These are phyloP conservation scores for Ametastegia equiseti DNA, from an alignment of 2,888 invertebrate species.

Conservation along the genomic window DNA sequence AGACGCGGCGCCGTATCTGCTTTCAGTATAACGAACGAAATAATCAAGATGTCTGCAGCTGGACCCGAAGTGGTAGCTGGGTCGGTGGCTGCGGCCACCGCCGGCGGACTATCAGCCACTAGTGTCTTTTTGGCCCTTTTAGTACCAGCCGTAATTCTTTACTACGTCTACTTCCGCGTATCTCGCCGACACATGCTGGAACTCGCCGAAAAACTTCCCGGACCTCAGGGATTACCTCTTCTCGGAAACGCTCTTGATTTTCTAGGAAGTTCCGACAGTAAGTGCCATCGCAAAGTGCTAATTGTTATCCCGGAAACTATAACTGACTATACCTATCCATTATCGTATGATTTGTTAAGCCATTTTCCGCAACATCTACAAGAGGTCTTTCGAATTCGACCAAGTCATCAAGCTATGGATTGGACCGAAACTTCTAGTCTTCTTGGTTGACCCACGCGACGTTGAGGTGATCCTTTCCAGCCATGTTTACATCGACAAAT, in stretches of 20 bases:
- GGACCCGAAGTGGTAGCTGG: conserved; percentile 72
- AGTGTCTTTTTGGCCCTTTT: conserved; percentile 86
- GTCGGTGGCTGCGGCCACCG: conserved; percentile 65
- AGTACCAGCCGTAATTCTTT: conserved; percentile 83
- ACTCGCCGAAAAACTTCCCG: conserved; percentile 84
- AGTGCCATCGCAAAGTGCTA: conserved; percentile 61
- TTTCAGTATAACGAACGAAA: background rate
- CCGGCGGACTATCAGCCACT: conserved; percentile 80
- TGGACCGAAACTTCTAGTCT: conserved; percentile 86
- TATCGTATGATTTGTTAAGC: conserved; percentile 76
- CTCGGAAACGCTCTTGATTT: conserved; percentile 88
- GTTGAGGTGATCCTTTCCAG: conserved; percentile 88
- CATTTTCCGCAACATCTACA: conserved; percentile 82
- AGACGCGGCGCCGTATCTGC: background rate
- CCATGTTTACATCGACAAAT: conserved; percentile 89
- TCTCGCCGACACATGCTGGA: conserved; percentile 85
- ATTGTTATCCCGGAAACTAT: background rate
- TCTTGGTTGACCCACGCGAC: conserved; percentile 87
- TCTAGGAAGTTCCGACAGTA: conserved; percentile 85
- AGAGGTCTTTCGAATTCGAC: conserved; percentile 79
- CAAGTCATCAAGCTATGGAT: conserved; percentile 85
- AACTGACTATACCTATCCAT: background rate
- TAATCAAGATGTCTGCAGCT: conserved; percentile 67
- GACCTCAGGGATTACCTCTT: conserved; percentile 85
- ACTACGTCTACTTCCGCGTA: conserved; percentile 86